These are phyloP conservation scores for Coturnix japonica DNA, from an alignment of 2,113 vertebrate species.

Conservation along the genomic window DNA sequence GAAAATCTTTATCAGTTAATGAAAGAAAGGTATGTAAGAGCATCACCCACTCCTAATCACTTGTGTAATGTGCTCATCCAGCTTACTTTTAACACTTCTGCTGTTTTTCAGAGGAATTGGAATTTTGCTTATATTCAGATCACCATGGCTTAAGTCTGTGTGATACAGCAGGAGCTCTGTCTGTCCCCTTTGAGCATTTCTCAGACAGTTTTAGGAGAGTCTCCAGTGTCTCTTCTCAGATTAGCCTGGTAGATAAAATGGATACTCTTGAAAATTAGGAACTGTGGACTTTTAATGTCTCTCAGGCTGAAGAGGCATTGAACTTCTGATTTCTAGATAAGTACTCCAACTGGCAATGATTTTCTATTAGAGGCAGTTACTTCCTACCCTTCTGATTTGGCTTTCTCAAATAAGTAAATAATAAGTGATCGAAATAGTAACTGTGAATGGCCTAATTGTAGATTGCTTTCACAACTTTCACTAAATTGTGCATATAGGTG, in stretches of 20 bases:
- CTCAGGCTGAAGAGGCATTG: not conserved
- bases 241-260: not conserved
- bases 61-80: not conserved
- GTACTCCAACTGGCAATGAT: not conserved
- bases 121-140: not conserved
- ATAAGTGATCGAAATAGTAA: not conserved
- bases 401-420: not conserved
- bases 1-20: conserved; percentile 88
- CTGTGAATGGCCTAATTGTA: not conserved
- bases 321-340: not conserved
- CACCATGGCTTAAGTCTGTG: not conserved
- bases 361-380: not conserved
- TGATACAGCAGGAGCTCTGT: not conserved
- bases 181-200: not conserved
- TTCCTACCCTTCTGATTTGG: not conserved
- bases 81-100: not conserved
- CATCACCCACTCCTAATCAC: not conserved
- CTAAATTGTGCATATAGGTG: not conserved
- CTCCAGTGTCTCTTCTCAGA: not conserved
- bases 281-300: not conserved
- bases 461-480: not conserved
- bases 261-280: not conserved
- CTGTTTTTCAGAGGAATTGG: not conserved
- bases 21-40: conserved; percentile 83
- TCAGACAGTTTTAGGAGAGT: not conserved